Evolutionary conservation across 2,113 vertebrate species (phyloP), one percentile per base, ranked within the genome.

Genomic region (Rhadina sibilatrix): DNA sequence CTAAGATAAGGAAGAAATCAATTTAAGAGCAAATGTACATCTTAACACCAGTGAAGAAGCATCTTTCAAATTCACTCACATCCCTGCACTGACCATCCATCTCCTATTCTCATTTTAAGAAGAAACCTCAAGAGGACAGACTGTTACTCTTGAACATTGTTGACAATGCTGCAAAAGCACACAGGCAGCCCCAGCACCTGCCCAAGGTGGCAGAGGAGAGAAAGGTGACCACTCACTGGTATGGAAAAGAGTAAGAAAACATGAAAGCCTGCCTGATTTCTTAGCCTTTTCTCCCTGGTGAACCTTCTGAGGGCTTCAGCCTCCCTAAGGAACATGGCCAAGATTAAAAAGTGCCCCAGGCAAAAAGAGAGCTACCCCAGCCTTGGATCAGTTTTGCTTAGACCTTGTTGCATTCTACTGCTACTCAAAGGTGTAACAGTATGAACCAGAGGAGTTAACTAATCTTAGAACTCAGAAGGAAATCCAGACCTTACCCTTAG

Each of bases 251-350:
- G 2, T 11, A 42, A 35, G 12, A 14, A 66, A 54, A 10, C 6
- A 3, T 12, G 7, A 5, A 63, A 35, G 2, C 2, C 25, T 50
- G 30, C 8, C 20, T 18, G 15, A 66, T 31, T 66, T 44, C 56
- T 75, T 60, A 44, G 24, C 11, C 7, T 52, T 6, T 38, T 21
- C 42, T 65, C 30, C 38, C 24, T 24, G 42, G 6, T 25, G 8
- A 21, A 3, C 7, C 5, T 90, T 56, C 49, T 33, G 37, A n/a
- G 16, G 20, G 20, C 23, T 77, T 54, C 40, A 30, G 16, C 4
- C 37, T 49, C 21, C 19, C 12, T 3, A 9, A 54, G 31, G 38
- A 57, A 21, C 2, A 1, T 0, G 7, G 9, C 15, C 46, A 1
- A 42, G 33, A 7, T 65, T 20, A 16, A 27, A 14, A 69, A 15